These are phyloP conservation scores for Sylvilagus bachmani DNA, from an alignment of 2,113 vertebrate genomes.

Conservation along the genomic window DNA sequence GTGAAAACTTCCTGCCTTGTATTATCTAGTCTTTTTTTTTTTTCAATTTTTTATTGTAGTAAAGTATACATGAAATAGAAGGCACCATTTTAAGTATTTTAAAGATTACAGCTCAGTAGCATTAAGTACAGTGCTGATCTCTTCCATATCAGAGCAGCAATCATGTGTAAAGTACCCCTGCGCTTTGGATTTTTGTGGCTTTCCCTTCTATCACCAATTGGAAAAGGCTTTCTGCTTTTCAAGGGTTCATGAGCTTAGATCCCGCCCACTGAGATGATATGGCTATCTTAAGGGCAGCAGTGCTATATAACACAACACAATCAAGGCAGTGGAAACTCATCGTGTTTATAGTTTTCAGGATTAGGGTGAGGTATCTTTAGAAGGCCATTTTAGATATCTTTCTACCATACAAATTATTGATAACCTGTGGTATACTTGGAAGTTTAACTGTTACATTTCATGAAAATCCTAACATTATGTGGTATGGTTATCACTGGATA, in stretches of 20 bases:
- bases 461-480: neutral
- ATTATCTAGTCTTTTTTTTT: neutral
- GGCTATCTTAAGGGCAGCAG: neutral
- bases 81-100: neutral
- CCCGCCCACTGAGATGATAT: neutral
- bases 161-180: neutral
- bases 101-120: neutral
- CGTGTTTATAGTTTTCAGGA: neutral
- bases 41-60: neutral
- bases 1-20: neutral
- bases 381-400: neutral
- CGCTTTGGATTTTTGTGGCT: neutral
- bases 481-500: neutral
- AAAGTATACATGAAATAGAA: neutral
- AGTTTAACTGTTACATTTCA: neutral
- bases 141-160: neutral
- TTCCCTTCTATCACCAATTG: neutral
- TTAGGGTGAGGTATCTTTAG: neutral
- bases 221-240: neutral
- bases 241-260: neutral
- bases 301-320: neutral
- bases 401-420: neutral
- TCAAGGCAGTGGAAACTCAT: neutral
- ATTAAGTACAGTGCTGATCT: neutral
- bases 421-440: neutral